phyloP scores from a whole-genome alignment of 2,888 invertebrate species.

The Euzetes globulus region DNA sequence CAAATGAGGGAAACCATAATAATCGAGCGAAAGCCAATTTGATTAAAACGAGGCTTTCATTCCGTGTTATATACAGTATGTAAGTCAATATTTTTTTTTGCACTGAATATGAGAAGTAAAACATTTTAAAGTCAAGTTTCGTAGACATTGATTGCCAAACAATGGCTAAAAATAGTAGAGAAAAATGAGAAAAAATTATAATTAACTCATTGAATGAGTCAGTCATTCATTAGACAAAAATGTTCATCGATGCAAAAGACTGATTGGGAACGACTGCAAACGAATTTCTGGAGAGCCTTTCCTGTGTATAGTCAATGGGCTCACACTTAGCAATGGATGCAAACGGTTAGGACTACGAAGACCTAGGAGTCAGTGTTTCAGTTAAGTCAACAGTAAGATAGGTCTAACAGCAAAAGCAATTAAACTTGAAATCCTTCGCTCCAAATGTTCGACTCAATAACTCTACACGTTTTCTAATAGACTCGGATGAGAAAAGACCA shows the following conservation, averaged over 20 bases:
- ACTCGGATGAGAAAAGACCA: background rate
- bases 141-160: background rate
- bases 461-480: background rate
- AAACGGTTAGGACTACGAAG: background rate
- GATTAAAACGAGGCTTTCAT: too few relatives aligned
- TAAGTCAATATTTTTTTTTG: too few relatives aligned
- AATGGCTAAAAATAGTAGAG: background rate
- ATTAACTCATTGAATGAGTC: background rate
- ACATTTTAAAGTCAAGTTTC: too few relatives aligned
- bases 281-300: background rate
- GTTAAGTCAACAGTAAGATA: background rate
- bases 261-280: background rate
- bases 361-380: background rate
- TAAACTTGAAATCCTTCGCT: slow-evolving; percentile 13
- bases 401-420: background rate
- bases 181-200: background rate
- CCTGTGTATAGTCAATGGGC: background rate
- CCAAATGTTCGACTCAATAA: background rate
- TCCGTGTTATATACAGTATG: too few relatives aligned
- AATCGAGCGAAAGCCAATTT: too few relatives aligned
- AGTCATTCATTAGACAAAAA: background rate
- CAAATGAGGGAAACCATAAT: too few relatives aligned
- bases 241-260: background rate
- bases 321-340: background rate
- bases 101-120: too few relatives aligned